These are phyloP conservation scores for Dolichoris vasculosae DNA, from an alignment of 1,140 invertebrate genomes.

Conservation along the genomic window DNA sequence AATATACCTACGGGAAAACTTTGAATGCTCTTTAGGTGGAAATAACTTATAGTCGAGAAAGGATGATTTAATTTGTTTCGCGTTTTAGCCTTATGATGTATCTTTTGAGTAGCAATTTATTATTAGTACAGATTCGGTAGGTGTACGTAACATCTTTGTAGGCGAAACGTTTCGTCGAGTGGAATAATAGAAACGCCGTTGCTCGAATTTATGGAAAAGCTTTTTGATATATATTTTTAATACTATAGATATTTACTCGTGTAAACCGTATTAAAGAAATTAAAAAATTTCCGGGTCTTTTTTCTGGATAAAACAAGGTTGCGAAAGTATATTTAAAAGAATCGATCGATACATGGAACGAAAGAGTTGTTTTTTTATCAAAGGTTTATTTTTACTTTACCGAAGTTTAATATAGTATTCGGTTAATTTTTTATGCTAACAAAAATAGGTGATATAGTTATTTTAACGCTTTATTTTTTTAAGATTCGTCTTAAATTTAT, in stretches of 20 bases:
- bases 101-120: background rate
- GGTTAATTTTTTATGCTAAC: background rate
- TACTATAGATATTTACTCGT: no score
- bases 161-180: no score
- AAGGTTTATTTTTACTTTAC: no score
- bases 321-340: no score
- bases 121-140: background rate
- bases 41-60: background rate
- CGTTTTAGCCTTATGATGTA: background rate
- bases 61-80: background rate
- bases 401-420: background rate
- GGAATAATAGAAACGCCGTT: no score
- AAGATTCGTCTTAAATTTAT: slow-evolving; percentile 36
- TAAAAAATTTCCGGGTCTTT: no score
- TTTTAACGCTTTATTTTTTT: slow-evolving; percentile 33
- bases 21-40: background rate
- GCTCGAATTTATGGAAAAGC: no score
- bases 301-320: no score
- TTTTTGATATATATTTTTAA: no score
- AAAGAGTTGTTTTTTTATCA: no score
- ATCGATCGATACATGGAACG: no score
- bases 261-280: no score
- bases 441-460: slow-evolving; percentile 39
- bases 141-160: background rate
- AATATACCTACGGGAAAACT: background rate